These are phyloP conservation scores for Mythimna ferrago DNA, from an alignment of 2,888 invertebrate genomes.

Conservation along the genomic window DNA sequence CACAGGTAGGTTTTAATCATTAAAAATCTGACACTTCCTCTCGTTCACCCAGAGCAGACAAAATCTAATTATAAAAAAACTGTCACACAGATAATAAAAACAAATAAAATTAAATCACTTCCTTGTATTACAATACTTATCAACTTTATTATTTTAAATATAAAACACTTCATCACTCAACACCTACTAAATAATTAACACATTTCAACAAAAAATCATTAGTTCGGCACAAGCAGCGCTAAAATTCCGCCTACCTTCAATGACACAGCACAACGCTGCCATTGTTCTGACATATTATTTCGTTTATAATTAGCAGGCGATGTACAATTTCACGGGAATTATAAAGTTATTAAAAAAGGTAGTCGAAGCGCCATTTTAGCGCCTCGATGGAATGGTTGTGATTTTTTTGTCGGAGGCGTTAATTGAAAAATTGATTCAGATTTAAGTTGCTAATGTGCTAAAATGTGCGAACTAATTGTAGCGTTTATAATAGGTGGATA, in stretches of 20 bases:
- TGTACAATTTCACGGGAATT: constrained; percentile 87
- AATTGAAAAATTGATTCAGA: constrained; percentile 42
- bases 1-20: too few species aligned
- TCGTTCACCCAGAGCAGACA: too few species aligned
- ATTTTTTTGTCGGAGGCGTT: constrained; percentile 20
- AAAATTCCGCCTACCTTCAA: constrained; percentile 44
- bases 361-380: constrained; percentile 57
- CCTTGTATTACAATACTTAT: background rate
- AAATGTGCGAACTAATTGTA: constrained; percentile 42
- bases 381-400: constrained; percentile 19
- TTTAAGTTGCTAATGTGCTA: constrained; percentile 30
- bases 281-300: constrained; percentile 72
- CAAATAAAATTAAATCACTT: too few species aligned
- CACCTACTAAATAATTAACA: constrained; percentile 54
- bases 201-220: constrained; percentile 54
- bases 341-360: constrained; percentile 74
- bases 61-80: too few species aligned
- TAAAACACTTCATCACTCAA: background rate
- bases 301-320: constrained; percentile 78
- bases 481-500: constrained; percentile 3
- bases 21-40: too few species aligned
- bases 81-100: too few species aligned
- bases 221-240: constrained; percentile 20
- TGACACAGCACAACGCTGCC: constrained; percentile 67
- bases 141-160: background rate